A percentile compares a stretch with the other conserved stretches of the same genome.
Conservation (phyloP, 2,797 vertebrate genomes). For the Phalanger gymnotis region DNA sequence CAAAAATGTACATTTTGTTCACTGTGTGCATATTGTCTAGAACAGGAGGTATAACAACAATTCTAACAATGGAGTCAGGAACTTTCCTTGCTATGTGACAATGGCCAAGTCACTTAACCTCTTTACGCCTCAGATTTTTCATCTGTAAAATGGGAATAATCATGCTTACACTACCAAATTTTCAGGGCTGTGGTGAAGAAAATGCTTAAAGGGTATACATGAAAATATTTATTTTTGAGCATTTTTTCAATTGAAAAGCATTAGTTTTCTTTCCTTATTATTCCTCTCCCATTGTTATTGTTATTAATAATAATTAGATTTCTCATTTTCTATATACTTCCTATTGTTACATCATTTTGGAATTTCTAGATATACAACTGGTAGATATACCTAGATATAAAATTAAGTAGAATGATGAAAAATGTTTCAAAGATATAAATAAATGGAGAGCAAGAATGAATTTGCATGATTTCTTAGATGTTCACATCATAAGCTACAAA, state of each 20-base stretch:
- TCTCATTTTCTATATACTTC: conserved; percentile 73
- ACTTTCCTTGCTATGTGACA: not conserved
- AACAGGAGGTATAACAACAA: conserved; percentile 44
- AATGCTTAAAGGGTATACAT: not conserved
- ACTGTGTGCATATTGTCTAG: conserved; percentile 3
- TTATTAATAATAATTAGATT: conserved; percentile 61
- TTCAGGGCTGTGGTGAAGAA: not conserved
- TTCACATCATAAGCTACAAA: conserved; percentile 12
- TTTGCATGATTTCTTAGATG: not conserved
- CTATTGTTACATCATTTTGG: conserved; percentile 58
- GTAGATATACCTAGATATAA: no score
- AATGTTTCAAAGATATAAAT: conserved; percentile 20
- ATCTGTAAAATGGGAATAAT: not conserved
- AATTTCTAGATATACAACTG: conserved; percentile 56
- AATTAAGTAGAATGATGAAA: conserved; percentile 56
- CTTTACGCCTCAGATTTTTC: not conserved
- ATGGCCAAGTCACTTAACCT: not conserved
- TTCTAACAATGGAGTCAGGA: conserved; percentile 15
- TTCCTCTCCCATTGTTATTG: not conserved
- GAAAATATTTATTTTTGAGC: not conserved
- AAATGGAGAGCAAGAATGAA: conserved; percentile 18
- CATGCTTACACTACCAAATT: no score
- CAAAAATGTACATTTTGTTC: conserved; percentile 14
- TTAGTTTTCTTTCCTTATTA: not conserved
- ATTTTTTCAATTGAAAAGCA: not conserved